phyloP scores from a whole-genome alignment of 2,113 vertebrate species.

The Aspiorhynchus laticeps region DNA sequence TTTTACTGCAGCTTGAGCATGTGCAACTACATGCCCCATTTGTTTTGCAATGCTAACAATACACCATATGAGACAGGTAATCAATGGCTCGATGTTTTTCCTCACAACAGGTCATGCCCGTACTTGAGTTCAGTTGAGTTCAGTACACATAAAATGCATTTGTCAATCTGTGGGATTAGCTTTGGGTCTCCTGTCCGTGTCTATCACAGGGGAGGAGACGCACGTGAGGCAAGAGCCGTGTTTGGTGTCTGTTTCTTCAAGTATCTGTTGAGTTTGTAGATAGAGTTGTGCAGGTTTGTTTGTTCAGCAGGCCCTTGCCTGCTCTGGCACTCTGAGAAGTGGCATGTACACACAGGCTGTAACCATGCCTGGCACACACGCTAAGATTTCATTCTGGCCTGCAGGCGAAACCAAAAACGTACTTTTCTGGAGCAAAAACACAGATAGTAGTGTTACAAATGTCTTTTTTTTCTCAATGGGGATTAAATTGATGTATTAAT shows the following conservation, averaged over 20 bases:
- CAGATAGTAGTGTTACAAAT: not conserved
- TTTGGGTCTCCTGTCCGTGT: not conserved
- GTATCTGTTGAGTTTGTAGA: conserved; percentile 25
- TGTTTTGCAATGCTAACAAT: conserved; percentile 25
- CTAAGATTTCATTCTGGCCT: not conserved
- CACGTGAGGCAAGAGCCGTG: not conserved
- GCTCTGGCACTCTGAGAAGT: conserved; percentile 32
- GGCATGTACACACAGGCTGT: conserved; percentile 48
- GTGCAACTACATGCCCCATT: conserved; percentile 26
- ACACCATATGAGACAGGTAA: not conserved
- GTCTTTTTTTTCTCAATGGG: not conserved
- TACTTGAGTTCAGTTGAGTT: conserved; percentile 45
- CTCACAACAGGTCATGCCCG: conserved; percentile 26
- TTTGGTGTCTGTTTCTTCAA: conserved; percentile 11
- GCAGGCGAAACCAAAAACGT: not conserved
- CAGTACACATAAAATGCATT: conserved; percentile 20
- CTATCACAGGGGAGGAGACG: not conserved
- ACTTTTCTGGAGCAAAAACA: not conserved
- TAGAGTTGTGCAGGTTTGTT: conserved; percentile 34
- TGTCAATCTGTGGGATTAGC: conserved; percentile 18
- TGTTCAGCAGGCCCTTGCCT: conserved; percentile 50
- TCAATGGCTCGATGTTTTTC: conserved; percentile 9
- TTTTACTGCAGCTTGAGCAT: conserved; percentile 9
- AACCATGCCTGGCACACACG: conserved; percentile 14
- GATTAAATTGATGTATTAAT: not conserved